Evolutionary conservation across 2,113 vertebrate genomes (phyloP).

Genomic region (Picathartes gymnocephalus): DNA sequence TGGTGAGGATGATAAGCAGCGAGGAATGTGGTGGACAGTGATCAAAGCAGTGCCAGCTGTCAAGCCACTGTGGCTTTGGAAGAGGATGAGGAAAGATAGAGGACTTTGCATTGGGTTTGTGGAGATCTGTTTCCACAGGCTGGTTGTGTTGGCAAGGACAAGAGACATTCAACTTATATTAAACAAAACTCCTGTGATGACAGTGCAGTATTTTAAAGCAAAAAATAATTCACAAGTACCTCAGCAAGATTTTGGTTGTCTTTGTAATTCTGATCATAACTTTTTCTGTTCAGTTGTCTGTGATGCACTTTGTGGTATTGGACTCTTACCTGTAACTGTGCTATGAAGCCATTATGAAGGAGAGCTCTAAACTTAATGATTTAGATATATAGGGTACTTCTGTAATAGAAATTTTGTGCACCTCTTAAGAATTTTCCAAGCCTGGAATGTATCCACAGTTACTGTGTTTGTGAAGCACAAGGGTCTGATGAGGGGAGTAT

Average conservation of each 20-base stretch:
- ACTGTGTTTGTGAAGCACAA: not conserved
- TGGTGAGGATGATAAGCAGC: not conserved
- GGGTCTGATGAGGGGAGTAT: not conserved
- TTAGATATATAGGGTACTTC: not conserved
- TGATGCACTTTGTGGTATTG: not conserved
- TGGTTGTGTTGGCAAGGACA: not conserved
- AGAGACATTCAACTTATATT: not conserved
- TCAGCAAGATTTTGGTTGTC: not conserved
- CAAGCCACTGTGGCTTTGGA: not conserved
- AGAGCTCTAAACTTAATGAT: not conserved
- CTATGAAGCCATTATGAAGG: not conserved
- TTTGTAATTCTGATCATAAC: not conserved
- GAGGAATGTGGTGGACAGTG: not conserved
- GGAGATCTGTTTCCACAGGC: not conserved
- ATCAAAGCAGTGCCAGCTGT: not conserved
- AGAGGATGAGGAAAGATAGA: not conserved
- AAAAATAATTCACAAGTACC: not conserved
- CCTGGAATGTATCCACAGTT: not conserved
- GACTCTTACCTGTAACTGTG: not conserved
- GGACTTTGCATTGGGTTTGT: fast-evolving
- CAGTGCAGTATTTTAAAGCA: not conserved
- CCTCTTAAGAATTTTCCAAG: not conserved
- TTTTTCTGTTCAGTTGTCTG: not conserved
- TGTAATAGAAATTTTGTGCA: not conserved
- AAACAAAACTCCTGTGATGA: not conserved